These are phyloP conservation scores for Micropoecilia bifurca DNA, from an alignment of 2,797 vertebrate species.

Conservation along the genomic window DNA sequence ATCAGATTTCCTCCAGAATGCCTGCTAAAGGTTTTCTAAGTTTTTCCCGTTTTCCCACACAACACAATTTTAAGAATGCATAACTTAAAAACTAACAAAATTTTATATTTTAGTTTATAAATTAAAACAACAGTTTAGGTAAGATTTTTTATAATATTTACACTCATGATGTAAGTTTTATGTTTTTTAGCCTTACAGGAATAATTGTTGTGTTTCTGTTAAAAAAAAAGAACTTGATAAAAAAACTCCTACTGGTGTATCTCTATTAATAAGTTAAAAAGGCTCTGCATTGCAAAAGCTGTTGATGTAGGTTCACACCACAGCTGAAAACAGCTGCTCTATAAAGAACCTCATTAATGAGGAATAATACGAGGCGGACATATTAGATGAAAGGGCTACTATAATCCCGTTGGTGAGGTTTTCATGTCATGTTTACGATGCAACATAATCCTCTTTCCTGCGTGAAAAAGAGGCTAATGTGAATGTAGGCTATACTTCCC, in stretches of 20 bases:
- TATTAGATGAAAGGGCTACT: slow-evolving; percentile 52
- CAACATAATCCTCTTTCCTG: slow-evolving; percentile 71
- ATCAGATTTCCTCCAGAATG: background rate
- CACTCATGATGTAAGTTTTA: background rate
- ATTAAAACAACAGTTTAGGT: background rate
- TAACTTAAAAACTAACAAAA: background rate
- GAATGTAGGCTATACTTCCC: slow-evolving; percentile 55
- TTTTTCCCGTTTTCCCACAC: background rate
- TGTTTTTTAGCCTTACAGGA: background rate
- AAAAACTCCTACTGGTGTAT: background rate
- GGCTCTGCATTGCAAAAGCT: background rate
- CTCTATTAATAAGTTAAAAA: background rate
- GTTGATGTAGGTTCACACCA: slow-evolving; percentile 8
- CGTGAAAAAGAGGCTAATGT: slow-evolving; percentile 65
- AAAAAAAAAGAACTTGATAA: too few relatives aligned
- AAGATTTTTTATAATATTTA: background rate
- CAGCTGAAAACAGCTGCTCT: slow-evolving; percentile 27
- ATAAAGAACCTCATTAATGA: slow-evolving; percentile 61
- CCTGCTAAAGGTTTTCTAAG: background rate
- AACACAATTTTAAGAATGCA: background rate
- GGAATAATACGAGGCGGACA: slow-evolving; percentile 38
- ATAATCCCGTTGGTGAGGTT: slow-evolving; percentile 59
- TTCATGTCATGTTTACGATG: slow-evolving; percentile 61
- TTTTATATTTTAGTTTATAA: background rate
- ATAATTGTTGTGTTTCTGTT: background rate